Conservation (phyloP, 2,797 vertebrate genomes). For the Arctocebus calabarensis region DNA sequence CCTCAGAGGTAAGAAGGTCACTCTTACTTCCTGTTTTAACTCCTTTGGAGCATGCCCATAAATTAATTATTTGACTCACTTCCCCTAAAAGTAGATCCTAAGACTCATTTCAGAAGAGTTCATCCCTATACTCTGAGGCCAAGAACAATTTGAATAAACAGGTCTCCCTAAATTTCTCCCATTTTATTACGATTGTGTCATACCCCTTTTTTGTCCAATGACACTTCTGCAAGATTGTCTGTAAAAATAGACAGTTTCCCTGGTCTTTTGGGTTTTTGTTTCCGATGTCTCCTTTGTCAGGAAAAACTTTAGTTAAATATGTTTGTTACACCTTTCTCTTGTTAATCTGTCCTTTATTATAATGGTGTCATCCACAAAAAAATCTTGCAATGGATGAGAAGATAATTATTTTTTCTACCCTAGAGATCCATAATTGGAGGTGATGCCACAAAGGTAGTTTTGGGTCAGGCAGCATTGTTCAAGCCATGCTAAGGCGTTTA, state of each 20-base stretch:
- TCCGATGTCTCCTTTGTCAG: neutral
- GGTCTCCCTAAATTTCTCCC: accelerated
- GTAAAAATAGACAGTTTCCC: neutral
- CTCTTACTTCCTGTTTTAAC: neutral
- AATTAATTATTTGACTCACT: neutral
- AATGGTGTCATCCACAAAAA: neutral
- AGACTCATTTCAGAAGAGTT: neutral
- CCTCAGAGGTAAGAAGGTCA: neutral
- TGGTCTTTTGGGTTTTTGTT: neutral
- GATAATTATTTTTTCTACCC: neutral
- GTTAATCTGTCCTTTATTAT: neutral
- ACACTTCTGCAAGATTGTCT: neutral
- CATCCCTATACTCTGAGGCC: neutral
- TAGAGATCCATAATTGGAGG: neutral
- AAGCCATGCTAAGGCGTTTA: neutral
- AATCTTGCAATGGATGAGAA: neutral
- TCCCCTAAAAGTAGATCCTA: neutral
- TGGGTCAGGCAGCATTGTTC: neutral
- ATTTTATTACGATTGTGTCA: neutral
- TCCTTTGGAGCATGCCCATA: neutral
- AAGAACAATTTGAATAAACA: neutral
- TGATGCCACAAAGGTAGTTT: neutral
- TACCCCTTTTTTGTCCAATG: neutral
- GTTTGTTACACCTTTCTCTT: neutral
- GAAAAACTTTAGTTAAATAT: neutral